Evolutionary conservation across 2,888 invertebrate species (phyloP), one percentile per base, ranked within the genome.

Genomic region (Tineola bisselliella): DNA sequence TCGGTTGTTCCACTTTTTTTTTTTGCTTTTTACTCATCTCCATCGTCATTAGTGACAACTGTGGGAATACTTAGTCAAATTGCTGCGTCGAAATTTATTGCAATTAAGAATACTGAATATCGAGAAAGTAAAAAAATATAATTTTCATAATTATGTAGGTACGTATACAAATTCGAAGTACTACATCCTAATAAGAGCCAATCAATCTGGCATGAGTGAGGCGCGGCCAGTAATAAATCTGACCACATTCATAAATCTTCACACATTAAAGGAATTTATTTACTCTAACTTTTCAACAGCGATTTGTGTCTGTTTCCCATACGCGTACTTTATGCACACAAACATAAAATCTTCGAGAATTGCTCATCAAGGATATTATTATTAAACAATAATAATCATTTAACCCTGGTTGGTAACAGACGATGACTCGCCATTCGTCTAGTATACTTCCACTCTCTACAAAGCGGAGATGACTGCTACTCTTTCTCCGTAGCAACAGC

Each of bases 211-310:
- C 48, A 48, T 48, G 48, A 48, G 48, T 17, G 48, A 48, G 48
- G 48, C 4, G 48, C 48, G 8, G 48, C n/a, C 48, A 17, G 3
- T 48, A 48, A 48, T 48, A 48, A 48, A 17, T 48, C 48, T 48
- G 15, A 48, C 48, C 48, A 15, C 48, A 48, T 15, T 48, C 48
- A 48, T 48, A 48, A 48, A 48, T 48, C 48, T 48, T 13, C 48
- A 17, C 48, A 48, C 48, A 48, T 48, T 48, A 48, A 48, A 48
- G 48, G 48, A 17, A 48, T 48, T 48, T 48, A 48, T 48, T 48
- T 48, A 17, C 48, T 48, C 15, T n/a, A 17, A 17, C 48, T 13
- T 48, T 48, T 48, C 48, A 48, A 48, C 17, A 38, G 11, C 38
- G 10, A 38, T 38, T 38, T 38, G 38, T 38, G 38, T 38, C 38